These are phyloP conservation scores for Diarsia rubi DNA, from an alignment of 2,888 invertebrate genomes.

Conservation along the genomic window DNA sequence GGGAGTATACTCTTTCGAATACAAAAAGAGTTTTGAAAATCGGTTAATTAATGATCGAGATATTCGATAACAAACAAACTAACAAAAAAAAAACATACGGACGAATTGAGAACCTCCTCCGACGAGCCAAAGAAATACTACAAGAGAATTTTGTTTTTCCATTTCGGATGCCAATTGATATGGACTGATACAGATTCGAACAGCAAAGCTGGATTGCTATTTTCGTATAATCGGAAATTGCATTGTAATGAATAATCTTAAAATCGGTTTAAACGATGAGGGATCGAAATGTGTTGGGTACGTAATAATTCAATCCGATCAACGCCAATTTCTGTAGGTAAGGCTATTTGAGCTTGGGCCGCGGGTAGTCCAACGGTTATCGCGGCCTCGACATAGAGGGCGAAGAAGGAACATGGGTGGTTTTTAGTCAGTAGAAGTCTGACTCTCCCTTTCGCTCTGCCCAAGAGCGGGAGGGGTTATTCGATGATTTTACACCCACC, in stretches of 20 bases:
- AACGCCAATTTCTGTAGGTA: neutral
- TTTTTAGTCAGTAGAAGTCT: no score
- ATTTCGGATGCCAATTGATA: neutral
- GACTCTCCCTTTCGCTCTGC: no score
- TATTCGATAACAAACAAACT: neutral
- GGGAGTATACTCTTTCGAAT: no score
- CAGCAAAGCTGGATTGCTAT: neutral
- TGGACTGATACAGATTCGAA: neutral
- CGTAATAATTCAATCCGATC: neutral
- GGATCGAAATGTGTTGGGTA: neutral
- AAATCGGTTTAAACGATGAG: neutral
- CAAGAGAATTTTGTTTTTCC: neutral
- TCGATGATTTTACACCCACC: no score
- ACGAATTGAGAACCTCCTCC: no score
- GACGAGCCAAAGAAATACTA: neutral
- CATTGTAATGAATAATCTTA: neutral
- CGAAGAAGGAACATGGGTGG: no score
- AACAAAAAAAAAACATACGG: neutral
- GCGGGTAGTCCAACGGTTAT: no score
- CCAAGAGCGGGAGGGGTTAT: no score
- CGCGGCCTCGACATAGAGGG: no score
- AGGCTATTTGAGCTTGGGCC: neutral
- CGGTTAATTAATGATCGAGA: no score
- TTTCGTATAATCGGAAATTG: neutral
- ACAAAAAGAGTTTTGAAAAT: no score